These are phyloP conservation scores for Drosophila pandora DNA, from an alignment of 1,140 invertebrate species.

Conservation along the genomic window DNA sequence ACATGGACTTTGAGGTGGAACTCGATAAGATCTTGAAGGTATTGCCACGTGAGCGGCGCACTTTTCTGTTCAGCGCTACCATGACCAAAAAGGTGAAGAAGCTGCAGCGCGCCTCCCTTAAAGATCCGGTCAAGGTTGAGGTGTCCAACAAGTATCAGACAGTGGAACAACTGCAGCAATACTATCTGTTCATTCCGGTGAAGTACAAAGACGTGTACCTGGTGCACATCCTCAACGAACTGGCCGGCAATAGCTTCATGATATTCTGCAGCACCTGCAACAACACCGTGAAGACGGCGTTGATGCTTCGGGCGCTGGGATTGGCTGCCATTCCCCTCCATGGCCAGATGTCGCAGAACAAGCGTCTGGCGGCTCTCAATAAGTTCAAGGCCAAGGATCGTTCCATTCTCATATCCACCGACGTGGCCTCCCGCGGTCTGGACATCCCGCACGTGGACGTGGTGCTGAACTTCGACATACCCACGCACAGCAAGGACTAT, in stretches of 20 bases:
- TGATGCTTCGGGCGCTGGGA: slow-evolving; percentile 94
- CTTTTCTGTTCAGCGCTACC: slow-evolving; percentile 97
- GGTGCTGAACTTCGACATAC: slow-evolving; percentile 99
- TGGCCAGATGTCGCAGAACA: slow-evolving; percentile 98
- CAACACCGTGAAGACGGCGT: slow-evolving; percentile 93
- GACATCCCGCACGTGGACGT: slow-evolving; percentile 99
- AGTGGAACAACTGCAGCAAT: slow-evolving; percentile 97
- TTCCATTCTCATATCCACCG: slow-evolving; percentile 97
- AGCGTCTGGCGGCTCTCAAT: slow-evolving; percentile 94
- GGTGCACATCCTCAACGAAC: slow-evolving; percentile 97
- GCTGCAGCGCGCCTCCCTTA: slow-evolving; percentile 96
- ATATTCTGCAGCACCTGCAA: slow-evolving; percentile 98
- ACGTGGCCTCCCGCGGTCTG: slow-evolving; percentile 98
- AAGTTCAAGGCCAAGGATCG: slow-evolving; percentile 96
- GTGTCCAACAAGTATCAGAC: slow-evolving; percentile 99
- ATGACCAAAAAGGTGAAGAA: slow-evolving; percentile 99
- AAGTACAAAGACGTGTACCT: slow-evolving; percentile 99
- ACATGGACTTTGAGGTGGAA: slow-evolving; percentile 98
- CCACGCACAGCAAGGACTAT: slow-evolving; percentile 93
- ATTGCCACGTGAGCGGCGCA: slow-evolving; percentile 94
- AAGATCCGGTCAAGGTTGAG: slow-evolving; percentile 97
- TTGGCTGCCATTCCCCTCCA: slow-evolving; percentile 97
- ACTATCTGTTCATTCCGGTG: slow-evolving; percentile 97
- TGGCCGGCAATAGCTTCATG: slow-evolving; percentile 98
- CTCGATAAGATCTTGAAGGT: slow-evolving; percentile 97